Percentiles rank a stretch among this genome's conserved stretches.
phyloP scores from a whole-genome alignment of 1,140 invertebrate species.

The Laupala kohalensis region DNA sequence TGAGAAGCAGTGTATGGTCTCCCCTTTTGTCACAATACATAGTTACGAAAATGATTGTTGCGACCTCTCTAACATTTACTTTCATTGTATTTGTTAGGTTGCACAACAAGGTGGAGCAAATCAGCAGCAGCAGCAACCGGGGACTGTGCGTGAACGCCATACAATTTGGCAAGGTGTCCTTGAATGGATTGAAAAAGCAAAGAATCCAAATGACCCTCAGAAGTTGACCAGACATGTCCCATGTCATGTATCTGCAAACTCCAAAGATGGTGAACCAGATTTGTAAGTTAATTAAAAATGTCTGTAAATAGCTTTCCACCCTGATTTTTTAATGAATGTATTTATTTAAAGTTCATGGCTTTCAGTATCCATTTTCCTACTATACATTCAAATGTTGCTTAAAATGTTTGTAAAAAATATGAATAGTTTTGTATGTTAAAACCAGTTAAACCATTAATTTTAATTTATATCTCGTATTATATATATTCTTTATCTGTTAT shows the following conservation, averaged over 20 bases:
- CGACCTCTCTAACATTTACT: too few species aligned
- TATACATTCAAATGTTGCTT: background rate
- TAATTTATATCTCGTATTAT: too few species aligned
- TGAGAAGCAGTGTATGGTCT: too few species aligned
- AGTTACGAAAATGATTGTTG: too few species aligned
- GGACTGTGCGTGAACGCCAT: slow-evolving; percentile 37
- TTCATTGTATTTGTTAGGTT: too few species aligned
- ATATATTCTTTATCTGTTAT: too few species aligned
- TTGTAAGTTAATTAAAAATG: slow-evolving; percentile 38
- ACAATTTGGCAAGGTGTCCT: slow-evolving; percentile 76
- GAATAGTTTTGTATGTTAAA: too few species aligned
- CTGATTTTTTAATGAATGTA: background rate
- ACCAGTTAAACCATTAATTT: too few species aligned
- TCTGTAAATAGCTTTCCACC: too few species aligned
- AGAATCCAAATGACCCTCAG: slow-evolving; percentile 49
- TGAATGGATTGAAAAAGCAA: slow-evolving; percentile 83
- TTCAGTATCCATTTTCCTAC: background rate
- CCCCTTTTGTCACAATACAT: too few species aligned
- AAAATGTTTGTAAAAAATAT: background rate
- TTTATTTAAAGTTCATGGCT: background rate
- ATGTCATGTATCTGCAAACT: slow-evolving; percentile 65
- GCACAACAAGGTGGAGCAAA: slow-evolving; percentile 20
- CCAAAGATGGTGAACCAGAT: slow-evolving; percentile 72
- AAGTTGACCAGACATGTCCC: slow-evolving; percentile 72
- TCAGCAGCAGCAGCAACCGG: slow-evolving; percentile 8